Percentiles rank a stretch among this genome's conserved stretches.
Conservation (phyloP, 2,888 invertebrate genomes). For the Lordiphosa andalusiaca region DNA sequence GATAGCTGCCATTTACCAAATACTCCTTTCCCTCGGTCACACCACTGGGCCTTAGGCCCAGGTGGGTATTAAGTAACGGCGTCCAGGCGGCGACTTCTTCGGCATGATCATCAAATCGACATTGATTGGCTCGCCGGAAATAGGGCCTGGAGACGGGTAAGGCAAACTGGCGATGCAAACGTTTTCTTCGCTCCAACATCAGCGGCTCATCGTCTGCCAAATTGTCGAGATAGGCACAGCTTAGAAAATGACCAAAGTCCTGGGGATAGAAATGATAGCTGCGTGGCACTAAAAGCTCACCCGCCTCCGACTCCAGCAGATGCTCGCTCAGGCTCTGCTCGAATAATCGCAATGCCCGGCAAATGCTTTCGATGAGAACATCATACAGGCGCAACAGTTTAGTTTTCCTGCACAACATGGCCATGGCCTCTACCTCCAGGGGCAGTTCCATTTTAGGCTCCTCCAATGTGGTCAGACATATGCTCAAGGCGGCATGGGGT, state of each 20-base stretch:
- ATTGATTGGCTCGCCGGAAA: slow-evolving; percentile 88
- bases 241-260: slow-evolving; percentile 88
- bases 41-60: slow-evolving; percentile 80
- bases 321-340: slow-evolving; percentile 84
- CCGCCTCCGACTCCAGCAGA: slow-evolving; percentile 74
- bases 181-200: slow-evolving; percentile 83
- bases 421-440: slow-evolving; percentile 86
- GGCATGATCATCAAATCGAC: slow-evolving; percentile 81
- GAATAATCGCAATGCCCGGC: slow-evolving; percentile 85
- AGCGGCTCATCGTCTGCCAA: slow-evolving; percentile 86
- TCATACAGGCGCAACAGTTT: slow-evolving; percentile 86
- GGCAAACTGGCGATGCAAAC: slow-evolving; percentile 87
- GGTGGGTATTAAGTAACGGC: slow-evolving; percentile 88
- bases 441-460: slow-evolving; percentile 80
- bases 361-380: slow-evolving; percentile 87
- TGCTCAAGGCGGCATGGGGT: slow-evolving; percentile 62
- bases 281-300: slow-evolving; percentile 69
- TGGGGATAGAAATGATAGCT: slow-evolving; percentile 86
- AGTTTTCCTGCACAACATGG: slow-evolving; percentile 85
- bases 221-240: slow-evolving; percentile 86
- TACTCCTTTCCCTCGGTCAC: slow-evolving; percentile 81
- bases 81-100: slow-evolving; percentile 64
- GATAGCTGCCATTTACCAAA: slow-evolving; percentile 91
- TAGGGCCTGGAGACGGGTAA: slow-evolving; percentile 86
- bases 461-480: slow-evolving; percentile 69